Percentiles rank a stretch among this genome's conserved stretches.
Conservation (phyloP, 2,113 vertebrate species). For the Tragelaphus imberbis region DNA sequence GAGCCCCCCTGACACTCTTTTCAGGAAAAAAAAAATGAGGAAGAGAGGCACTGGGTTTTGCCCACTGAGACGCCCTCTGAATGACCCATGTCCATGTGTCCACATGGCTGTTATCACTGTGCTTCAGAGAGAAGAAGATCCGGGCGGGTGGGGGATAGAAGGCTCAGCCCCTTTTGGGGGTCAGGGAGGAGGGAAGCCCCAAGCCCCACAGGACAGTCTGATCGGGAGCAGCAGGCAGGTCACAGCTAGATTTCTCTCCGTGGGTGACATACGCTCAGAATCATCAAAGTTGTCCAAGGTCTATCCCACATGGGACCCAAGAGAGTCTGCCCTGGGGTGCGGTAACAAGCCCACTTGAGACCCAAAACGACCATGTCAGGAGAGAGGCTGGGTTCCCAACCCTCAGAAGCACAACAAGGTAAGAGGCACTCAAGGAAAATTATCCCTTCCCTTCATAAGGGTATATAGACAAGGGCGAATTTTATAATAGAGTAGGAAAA, state of each 20-base stretch:
- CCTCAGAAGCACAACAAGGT: not conserved
- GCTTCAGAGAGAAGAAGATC: not conserved
- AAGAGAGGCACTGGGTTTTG: not conserved
- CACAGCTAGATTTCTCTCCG: not conserved
- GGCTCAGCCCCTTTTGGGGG: not conserved
- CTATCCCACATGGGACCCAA: not conserved
- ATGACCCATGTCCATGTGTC: not conserved
- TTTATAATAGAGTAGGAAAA: not conserved
- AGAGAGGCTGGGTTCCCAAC: not conserved
- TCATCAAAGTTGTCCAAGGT: not conserved
- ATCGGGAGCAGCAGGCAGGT: not conserved
- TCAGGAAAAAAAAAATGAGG: not conserved
- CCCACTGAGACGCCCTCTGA: not conserved
- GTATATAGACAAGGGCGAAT: fast-evolving
- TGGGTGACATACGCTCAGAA: not conserved
- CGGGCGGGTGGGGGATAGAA: not conserved
- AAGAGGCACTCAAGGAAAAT: not conserved
- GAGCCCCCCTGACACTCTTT: not conserved
- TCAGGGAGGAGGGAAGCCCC: fast-evolving
- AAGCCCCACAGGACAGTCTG: not conserved
- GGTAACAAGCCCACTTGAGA: not conserved
- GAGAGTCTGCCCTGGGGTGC: not conserved
- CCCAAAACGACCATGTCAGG: not conserved
- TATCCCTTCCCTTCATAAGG: not conserved
- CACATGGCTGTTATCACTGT: not conserved